A percentile compares a stretch with the other conserved stretches of the same genome.
phyloP scores from a whole-genome alignment of 2,113 vertebrate species.

The Petrocephalus zakoni region DNA sequence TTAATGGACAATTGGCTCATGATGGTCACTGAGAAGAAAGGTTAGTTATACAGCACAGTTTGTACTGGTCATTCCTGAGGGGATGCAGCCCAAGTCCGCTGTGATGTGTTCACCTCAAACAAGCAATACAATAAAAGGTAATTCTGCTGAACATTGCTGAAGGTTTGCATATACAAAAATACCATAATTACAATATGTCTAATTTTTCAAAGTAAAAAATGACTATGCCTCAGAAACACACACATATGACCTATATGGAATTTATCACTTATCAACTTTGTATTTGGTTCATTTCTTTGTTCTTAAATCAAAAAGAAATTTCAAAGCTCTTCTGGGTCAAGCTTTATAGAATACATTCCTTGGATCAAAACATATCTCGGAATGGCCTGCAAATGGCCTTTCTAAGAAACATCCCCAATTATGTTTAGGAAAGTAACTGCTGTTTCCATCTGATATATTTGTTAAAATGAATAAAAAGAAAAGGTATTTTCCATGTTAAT shows the following conservation, averaged over 20 bases:
- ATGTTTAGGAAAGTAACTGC: not conserved
- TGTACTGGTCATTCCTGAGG: not conserved
- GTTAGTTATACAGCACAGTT: not conserved
- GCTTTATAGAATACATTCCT: not conserved
- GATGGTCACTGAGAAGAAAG: too few relatives aligned
- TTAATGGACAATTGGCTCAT: too few relatives aligned
- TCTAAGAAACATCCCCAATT: not conserved
- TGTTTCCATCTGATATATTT: not conserved
- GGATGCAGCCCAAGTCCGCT: not conserved
- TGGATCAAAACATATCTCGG: not conserved
- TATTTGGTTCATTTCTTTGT: not conserved
- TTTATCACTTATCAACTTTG: not conserved
- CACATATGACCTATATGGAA: not conserved
- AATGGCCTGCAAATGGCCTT: too few relatives aligned
- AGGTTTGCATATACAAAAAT: not conserved
- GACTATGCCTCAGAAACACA: not conserved
- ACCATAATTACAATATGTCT: not conserved
- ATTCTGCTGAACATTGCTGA: not conserved
- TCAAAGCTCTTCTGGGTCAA: not conserved
- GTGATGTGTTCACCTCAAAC: not conserved
- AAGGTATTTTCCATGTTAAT: not conserved
- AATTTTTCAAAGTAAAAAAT: not conserved
- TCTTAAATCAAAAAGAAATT: not conserved
- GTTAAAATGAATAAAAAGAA: not conserved
- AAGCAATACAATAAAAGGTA: not conserved